Evolutionary conservation across 1,140 invertebrate species (phyloP).

Genomic region (Spodoptera litura): DNA sequence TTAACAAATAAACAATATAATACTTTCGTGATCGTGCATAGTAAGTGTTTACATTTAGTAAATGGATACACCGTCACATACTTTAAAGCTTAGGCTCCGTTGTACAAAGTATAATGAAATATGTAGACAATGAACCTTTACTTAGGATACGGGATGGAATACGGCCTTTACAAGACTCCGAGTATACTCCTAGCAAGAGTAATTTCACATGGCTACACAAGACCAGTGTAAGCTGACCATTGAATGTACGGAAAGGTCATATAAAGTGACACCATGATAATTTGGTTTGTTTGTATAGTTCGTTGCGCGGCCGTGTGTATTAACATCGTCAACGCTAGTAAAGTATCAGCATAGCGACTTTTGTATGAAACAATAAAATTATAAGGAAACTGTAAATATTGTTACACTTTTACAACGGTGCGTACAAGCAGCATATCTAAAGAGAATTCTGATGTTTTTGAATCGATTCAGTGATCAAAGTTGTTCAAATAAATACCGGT

Average conservation of each 20-base stretch:
- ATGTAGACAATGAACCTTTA: not conserved
- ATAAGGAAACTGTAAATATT: no score
- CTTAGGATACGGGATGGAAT: no score
- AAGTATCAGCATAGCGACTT: no score
- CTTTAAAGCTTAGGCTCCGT: conserved; percentile 18
- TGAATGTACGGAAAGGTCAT: no score
- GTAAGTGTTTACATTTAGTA: conserved; percentile 54
- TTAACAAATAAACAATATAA: conserved; percentile 58
- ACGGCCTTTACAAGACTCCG: not conserved
- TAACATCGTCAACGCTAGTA: no score
- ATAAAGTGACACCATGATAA: not conserved
- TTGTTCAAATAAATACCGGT: conserved; percentile 34
- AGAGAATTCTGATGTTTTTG: conserved; percentile 15
- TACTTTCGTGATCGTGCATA: conserved; percentile 64
- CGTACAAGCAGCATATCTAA: conserved; percentile 22
- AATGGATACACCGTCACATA: conserved; percentile 31
- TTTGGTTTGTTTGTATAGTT: not conserved
- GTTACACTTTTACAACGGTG: conserved; percentile 8
- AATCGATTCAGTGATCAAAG: conserved; percentile 45
- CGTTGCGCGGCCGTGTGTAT: no score
- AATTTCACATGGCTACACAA: no score
- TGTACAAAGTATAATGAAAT: not conserved
- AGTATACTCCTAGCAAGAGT: no score
- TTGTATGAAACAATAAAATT: not conserved
- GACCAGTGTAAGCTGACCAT: no score